These are phyloP conservation scores for Pristionchus maxplancki DNA, from an alignment of 2,888 invertebrate species.

Conservation along the genomic window DNA sequence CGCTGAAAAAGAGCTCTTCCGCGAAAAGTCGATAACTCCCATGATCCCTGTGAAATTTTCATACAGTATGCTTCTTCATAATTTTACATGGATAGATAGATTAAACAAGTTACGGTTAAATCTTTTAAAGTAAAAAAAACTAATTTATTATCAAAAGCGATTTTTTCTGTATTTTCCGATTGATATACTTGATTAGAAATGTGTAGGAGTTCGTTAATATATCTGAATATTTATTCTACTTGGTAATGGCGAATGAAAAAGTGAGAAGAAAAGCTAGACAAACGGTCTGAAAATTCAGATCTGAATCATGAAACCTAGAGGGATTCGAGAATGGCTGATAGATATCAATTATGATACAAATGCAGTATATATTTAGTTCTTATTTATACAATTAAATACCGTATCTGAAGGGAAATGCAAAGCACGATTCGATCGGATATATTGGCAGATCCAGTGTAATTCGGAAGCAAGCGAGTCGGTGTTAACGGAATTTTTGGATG, in stretches of 20 bases:
- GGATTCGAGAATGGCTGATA: not conserved
- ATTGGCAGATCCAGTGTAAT: not conserved
- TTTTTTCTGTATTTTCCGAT: too few relatives aligned
- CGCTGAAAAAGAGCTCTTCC: too few relatives aligned
- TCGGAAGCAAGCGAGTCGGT: conserved; percentile 9
- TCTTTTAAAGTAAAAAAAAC: too few relatives aligned
- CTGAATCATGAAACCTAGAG: not conserved
- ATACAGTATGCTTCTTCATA: too few relatives aligned
- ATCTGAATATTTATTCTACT: not conserved
- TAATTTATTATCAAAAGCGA: too few relatives aligned
- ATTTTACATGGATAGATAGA: too few relatives aligned
- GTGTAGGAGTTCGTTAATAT: too few relatives aligned
- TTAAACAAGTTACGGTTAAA: too few relatives aligned
- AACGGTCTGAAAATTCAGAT: not conserved
- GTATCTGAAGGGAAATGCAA: not conserved
- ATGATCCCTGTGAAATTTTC: too few relatives aligned
- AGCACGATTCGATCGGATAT: conserved; percentile 13
- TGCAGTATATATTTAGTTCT: too few relatives aligned
- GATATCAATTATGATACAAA: not conserved
- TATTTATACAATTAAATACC: not conserved
- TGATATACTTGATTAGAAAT: too few relatives aligned
- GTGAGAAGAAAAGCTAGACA: not conserved
- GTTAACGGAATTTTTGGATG: conserved; percentile 40
- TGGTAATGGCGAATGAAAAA: not conserved
- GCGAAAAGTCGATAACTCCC: too few relatives aligned